Conservation (phyloP, 2,888 invertebrate species). For the Drosophila anomelani region DNA sequence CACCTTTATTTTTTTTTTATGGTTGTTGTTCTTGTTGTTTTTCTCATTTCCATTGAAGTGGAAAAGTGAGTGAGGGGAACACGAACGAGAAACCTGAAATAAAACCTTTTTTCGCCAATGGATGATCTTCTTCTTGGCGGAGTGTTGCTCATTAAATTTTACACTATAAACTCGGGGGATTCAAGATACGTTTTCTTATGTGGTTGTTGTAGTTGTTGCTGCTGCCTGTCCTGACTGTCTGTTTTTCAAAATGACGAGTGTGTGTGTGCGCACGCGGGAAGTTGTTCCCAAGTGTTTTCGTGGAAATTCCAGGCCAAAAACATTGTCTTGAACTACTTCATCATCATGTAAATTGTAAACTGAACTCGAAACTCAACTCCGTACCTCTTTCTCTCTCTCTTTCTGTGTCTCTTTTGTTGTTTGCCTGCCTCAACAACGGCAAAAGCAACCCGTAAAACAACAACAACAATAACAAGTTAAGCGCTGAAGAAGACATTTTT, state of each 20-base stretch:
- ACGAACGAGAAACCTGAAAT: slow-evolving; percentile 9
- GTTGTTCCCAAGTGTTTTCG: slow-evolving; percentile 50
- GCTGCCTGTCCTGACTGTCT: slow-evolving; percentile 2
- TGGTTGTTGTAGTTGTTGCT: background rate
- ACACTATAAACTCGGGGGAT: slow-evolving; percentile 22
- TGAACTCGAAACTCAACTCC: slow-evolving; percentile 20
- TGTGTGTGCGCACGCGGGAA: slow-evolving; percentile 22
- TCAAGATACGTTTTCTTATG: background rate
- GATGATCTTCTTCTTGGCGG: slow-evolving; percentile 6
- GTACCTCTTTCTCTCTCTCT: slow-evolving; percentile 3
- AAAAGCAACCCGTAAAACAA: slow-evolving; percentile 2
- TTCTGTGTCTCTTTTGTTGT: slow-evolving; percentile 12
- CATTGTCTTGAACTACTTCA: slow-evolving; percentile 42
- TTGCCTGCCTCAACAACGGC: slow-evolving; percentile 44
- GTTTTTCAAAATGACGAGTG: slow-evolving; percentile 24
- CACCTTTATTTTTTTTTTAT: slow-evolving; percentile 14
- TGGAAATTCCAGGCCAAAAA: slow-evolving; percentile 39
- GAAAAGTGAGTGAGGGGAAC: slow-evolving; percentile 31
- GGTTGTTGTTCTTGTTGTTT: slow-evolving; percentile 35
- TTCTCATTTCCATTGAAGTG: slow-evolving; percentile 52
- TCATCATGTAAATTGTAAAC: slow-evolving; percentile 53
- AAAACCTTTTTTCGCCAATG: slow-evolving; percentile 30
- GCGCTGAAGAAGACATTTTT: slow-evolving; percentile 58
- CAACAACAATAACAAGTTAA: slow-evolving; percentile 32
- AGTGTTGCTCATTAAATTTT: slow-evolving; percentile 28